Conservation (phyloP, 2,888 invertebrate genomes). For the Colletes collaris region DNA sequence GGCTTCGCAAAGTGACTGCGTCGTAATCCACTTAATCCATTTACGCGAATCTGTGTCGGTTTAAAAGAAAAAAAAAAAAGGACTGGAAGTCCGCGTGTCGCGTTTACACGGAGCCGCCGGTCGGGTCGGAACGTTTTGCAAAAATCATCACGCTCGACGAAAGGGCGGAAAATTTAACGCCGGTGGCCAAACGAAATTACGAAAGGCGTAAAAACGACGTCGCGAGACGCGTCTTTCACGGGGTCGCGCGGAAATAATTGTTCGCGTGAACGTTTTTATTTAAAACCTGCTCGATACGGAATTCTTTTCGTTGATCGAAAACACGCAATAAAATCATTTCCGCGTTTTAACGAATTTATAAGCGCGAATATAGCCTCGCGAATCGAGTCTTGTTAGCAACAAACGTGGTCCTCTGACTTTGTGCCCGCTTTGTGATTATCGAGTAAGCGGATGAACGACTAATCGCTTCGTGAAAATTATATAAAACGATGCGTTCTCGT, state of each 20-base stretch:
- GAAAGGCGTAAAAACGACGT: conserved; percentile 7
- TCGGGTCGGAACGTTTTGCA: conserved; percentile 26
- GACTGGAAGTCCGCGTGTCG: conserved; percentile 30
- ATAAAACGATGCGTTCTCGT: conserved; percentile 34
- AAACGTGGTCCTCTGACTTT: conserved; percentile 29
- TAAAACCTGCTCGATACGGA: too few species aligned
- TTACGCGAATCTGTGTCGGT: conserved; percentile 33
- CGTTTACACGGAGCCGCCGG: background rate
- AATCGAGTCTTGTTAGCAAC: conserved; percentile 19
- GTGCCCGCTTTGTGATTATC: conserved; percentile 35
- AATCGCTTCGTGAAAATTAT: conserved; percentile 46
- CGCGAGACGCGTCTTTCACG: background rate
- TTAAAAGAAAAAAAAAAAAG: conserved; percentile 14
- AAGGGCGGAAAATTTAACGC: conserved; percentile 40
- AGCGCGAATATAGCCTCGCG: background rate
- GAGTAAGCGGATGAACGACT: conserved; percentile 37
- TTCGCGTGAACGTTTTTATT: conserved; percentile 20
- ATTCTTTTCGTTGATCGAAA: too few species aligned
- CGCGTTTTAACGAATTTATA: conserved; percentile 6
- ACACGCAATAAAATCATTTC: background rate
- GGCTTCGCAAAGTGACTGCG: conserved; percentile 39
- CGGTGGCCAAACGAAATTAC: conserved; percentile 41
- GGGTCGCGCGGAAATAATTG: conserved; percentile 7
- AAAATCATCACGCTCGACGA: conserved; percentile 52
- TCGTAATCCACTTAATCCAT: conserved; percentile 52